Base-by-base conservation (phyloP, 2,888 invertebrate species). In the Trilocha varians region DNA sequence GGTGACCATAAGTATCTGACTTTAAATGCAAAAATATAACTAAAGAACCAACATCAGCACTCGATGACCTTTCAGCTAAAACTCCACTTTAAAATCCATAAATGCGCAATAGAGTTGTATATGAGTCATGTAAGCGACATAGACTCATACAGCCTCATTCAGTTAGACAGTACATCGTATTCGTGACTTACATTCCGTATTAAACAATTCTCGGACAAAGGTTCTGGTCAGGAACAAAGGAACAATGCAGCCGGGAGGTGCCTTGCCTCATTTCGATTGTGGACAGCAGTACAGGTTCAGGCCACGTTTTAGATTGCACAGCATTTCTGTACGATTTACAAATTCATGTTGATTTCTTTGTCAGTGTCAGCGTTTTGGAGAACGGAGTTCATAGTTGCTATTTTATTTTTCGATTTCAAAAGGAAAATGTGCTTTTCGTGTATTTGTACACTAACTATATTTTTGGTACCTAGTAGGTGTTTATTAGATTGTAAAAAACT, bases 111-210 rank as follows among this genome's bases (percentile, higher is more conserved):
- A 73, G 69, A 80, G 73, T 65, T 74, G 74, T 76, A 62, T 65
- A 59, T 58, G 61, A 63, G 56, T 61, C 60, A 54, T 53, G 57
- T 57, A 61, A 54, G 56, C 60, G 50, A 62, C 59, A 55, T 53
- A 57, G 55, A 70, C 55, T 60, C 52, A 65, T 62, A 64, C 65
- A 61, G 67, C 69, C 76, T 72, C 76, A 80, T 80, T 78, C 77
- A 77, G 75, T 73, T 73, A 73, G 73, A 72, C 68, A 57, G 69
- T 77, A 84, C 82, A 84, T 61, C 74, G 67, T 68, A 77, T 82
- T 85, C 85, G 85, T 85, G 85, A 84, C 85, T 84, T 78, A 84
- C 78, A 83, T 83, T 79, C 78, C 59, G 78, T 79, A 79, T 78
- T 79, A 82, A 83, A 84, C 84, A 83, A 82, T 83, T 74, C 80